Evolutionary conservation across 1,140 invertebrate genomes (phyloP), one percentile per base, ranked within the genome.

Genomic region (Drosophila biarmipes): DNA sequence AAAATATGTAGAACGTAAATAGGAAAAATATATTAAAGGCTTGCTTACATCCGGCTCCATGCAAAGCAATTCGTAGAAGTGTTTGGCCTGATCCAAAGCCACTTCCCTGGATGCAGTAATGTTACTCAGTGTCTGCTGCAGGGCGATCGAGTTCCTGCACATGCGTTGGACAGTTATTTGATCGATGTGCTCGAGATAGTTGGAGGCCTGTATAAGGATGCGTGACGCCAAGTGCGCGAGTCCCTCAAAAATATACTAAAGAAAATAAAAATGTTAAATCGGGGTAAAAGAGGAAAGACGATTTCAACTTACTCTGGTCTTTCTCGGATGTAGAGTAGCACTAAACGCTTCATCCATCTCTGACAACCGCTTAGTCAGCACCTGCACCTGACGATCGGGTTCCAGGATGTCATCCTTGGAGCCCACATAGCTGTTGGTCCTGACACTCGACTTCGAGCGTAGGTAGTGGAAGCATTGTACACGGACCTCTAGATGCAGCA

Each of bases 391-490:
- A 1, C 95, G 94, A 93, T 98, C 97, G 6, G 96, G 95, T 82
- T 97, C 96, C 63, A 96, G 94, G 42, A 91, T 90, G 35, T 94
- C 94, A 89, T 93, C 87, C 92, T 92, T 82, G 82, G 72, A 80
- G 2, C 80, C 78, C 14, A 91, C 85, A 73, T 87, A 92, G 51
- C 74, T 90, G 51, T 91, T 86, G 7, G 72, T 73, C 45, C 75
- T 77, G 3, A 78, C 69, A 31, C 71, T 81, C 51, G 91, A 49
- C 76, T 92, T 90, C 85, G 93, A 71, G 90, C 93, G 93, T 40
- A 99, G 93, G 93, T 98, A 98, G 92, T 97, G 97, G 92, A 99
- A 99, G 92, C 98, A 99, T 90, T 98, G 97, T 31, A 99, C 97
- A 64, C 98, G 94, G 45, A 97, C 96, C 94, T 99, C 98, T 75